Evolutionary conservation across 2,113 vertebrate genomes (phyloP), one percentile per base, ranked within the genome.

Genomic region (Takifugu bimaculatus): DNA sequence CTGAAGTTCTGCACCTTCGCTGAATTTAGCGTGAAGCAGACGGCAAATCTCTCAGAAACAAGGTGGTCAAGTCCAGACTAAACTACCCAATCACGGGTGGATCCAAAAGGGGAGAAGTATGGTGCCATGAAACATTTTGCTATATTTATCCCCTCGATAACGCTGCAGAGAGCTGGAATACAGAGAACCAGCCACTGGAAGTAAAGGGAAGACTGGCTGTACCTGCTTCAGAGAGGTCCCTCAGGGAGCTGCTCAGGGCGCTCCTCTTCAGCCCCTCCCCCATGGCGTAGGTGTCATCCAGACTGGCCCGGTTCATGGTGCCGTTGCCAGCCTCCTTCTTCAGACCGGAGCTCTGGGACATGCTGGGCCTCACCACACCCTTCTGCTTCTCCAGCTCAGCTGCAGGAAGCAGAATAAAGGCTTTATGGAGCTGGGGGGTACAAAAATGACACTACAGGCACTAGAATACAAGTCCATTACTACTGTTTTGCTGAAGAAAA

Each of bases 311-410:
- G 91, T 89, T 93, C 90, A 97, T 90, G 0, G 79, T 93, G 15
- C 96, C 94, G 0, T 93, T 94, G 13, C 94, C 94, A 0, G 92
- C 85, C 29, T 98, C 96, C 78, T 97, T 98, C 83, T 97, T 97
- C 79, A 98, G 89, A 42, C 94, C 95, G 44, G 95, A 90, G 85
- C 94, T 95, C 78, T 98, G 97, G 43, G 95, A 96, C 89, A 96
- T 94, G 87, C 94, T 95, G 74, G 95, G 94, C 39, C 96, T 90
- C 39, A 98, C 93, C 27, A 98, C 91, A 0, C 97, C 97, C 72
- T 99, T 99, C 92, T 99, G 97, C 70, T 99, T 99, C 87, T 99
- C 96, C 44, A 99, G 90, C 85, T 98, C 97, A 5, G 96, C 97
- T 98, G 91, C 51, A 65, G 59, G 68, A n/a, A 56, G 44, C 4